Percentiles rank a stretch among this genome's conserved stretches.
These are phyloP conservation scores for Pteruthius melanotis DNA, from an alignment of 2,113 vertebrate genomes.

Conservation along the genomic window DNA sequence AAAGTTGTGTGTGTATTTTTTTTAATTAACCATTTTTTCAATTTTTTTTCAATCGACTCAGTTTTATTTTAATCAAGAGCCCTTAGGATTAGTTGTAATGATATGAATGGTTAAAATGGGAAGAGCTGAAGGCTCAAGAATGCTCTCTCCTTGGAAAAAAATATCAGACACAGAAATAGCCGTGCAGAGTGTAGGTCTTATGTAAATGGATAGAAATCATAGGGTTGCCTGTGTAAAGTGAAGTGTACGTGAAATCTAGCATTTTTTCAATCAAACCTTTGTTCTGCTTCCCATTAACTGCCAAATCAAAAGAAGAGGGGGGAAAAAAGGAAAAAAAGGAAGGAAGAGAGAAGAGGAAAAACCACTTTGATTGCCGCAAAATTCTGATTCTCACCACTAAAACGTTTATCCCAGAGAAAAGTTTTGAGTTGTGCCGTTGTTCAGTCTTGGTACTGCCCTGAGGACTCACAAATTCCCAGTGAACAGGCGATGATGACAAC, in stretches of 20 bases:
- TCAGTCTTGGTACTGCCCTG: neutral
- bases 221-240: neutral
- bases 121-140: neutral
- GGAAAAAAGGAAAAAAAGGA: neutral
- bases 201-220: neutral
- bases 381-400: neutral
- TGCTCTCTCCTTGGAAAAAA: neutral
- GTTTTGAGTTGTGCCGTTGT: neutral
- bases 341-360: neutral
- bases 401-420: neutral
- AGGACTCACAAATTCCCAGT: neutral
- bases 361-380: neutral
- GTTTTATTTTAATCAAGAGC: neutral
- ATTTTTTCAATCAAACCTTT: neutral
- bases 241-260: neutral
- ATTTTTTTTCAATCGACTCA: neutral
- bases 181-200: neutral
- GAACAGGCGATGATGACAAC: neutral
- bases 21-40: neutral
- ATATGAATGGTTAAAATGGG: neutral
- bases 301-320: neutral
- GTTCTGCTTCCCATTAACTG: neutral
- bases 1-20: neutral
- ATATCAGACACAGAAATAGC: neutral
- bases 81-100: neutral